Evolutionary conservation across 2,113 vertebrate genomes (phyloP), one percentile per base, ranked within the genome.

Genomic region (Aplodontia rufa): DNA sequence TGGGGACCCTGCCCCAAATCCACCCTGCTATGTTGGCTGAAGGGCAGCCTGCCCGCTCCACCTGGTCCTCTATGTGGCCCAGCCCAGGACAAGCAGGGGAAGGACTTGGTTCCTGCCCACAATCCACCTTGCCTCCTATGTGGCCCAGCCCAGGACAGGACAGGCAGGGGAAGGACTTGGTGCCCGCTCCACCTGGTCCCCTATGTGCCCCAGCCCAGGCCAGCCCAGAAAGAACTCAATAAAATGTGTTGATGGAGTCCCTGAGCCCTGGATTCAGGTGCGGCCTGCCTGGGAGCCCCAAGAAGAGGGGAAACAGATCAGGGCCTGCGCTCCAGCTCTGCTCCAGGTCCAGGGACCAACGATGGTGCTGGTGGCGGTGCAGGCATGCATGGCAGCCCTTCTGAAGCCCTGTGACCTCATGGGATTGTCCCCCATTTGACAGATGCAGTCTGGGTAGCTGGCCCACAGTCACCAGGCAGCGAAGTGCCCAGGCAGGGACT

Each of bases 361-460:
- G 1, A 26, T 2, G 24, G 2, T 0, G 84, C 17, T 1, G 9
- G n/a, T 0, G 0, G 2, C 2, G n/a, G 68, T 1, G 32, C 10
- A 0, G 47, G 30, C 4, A 28, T 2, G 35, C 17, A 10, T 5
- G 62, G 62, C 62, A 14, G 28, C 30, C 62, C 62, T 1, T 9
- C 62, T 4, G 30, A 3, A 64, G 62, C 30, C 62, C 13, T 4
- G 3, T 8, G 35, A 35, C 32, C 64, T 17, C 55, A 17, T 58
- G 51, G 51, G 8, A 53, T 14, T 6, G 62, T n/a, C 3, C 60
- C n/a, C 14, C 64, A 11, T 10, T 7, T 26, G 30, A 32, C 45
- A 55, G 81, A 30, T 37, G 4, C 51, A 26, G 60, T 45, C 80
- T 14, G 12, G 30, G 51, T 0, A 0, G 42, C 60, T 12, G 40